These are phyloP conservation scores for Clarias fuscus DNA, from an alignment of 2,797 vertebrate species.

Conservation along the genomic window DNA sequence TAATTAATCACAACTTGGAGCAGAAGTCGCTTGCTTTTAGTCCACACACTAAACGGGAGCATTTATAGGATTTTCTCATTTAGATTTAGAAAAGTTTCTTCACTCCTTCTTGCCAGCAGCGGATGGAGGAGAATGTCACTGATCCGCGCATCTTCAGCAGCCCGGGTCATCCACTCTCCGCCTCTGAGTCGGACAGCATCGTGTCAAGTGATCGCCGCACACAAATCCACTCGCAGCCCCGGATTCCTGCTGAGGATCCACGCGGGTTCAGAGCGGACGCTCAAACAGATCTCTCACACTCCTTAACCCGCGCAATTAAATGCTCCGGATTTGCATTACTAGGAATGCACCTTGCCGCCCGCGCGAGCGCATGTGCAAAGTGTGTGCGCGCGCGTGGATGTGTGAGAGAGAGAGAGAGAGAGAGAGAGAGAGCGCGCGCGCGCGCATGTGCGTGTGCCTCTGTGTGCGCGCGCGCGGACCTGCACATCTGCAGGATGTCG, in stretches of 20 bases:
- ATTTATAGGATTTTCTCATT: not conserved
- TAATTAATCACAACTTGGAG: conserved; percentile 33
- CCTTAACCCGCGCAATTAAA: not conserved
- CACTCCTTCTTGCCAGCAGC: conserved; percentile 5
- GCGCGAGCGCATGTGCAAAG: not conserved
- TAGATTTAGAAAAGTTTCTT: conserved; percentile 5
- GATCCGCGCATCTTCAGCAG: conserved; percentile 13
- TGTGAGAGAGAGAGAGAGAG: not conserved
- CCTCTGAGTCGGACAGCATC: conserved; percentile 2
- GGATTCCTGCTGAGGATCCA: not conserved
- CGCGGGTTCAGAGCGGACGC: not conserved
- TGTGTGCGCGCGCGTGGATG: not conserved
- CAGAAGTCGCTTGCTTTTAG: not conserved
- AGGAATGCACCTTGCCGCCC: conserved; percentile 16
- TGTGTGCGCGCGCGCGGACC: not conserved
- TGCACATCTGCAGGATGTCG: conserved; percentile 33
- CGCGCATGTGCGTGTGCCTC: not conserved
- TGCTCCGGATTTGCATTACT: conserved; percentile 3
- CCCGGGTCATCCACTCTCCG: conserved; percentile 6
- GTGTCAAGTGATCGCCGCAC: not conserved
- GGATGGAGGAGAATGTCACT: conserved; percentile 10
- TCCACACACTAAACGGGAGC: not conserved
- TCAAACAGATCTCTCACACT: not conserved
- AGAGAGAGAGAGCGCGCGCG: not conserved
- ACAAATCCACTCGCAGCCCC: conserved; percentile 13